Evolutionary conservation across 1,140 invertebrate genomes (phyloP).

Genomic region (Dreissena rostriformis): DNA sequence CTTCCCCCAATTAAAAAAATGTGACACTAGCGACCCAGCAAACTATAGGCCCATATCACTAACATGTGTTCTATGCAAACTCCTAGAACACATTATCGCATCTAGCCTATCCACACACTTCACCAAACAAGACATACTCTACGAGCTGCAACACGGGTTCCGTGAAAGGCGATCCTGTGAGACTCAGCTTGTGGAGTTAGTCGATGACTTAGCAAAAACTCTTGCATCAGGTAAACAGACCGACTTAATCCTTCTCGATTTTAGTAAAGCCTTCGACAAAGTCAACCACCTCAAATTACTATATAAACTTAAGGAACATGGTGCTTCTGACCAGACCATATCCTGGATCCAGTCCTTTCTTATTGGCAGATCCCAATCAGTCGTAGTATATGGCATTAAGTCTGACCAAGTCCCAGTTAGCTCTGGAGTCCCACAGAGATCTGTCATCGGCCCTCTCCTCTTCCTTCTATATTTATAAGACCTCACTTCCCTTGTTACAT

Average conservation of each 20-base stretch:
- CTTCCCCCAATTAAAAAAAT: constrained; percentile 52
- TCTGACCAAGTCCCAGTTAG: constrained; percentile 27
- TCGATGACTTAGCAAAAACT: not conserved
- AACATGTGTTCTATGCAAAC: constrained; percentile 45
- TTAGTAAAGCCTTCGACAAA: constrained; percentile 49
- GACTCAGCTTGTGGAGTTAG: constrained; percentile 17
- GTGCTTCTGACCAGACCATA: constrained; percentile 31
- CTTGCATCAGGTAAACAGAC: constrained; percentile 12
- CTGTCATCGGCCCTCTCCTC: constrained; percentile 35
- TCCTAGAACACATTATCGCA: constrained; percentile 49
- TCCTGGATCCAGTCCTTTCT: constrained; percentile 40
- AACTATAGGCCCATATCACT: constrained; percentile 51
- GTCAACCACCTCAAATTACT: constrained; percentile 34
- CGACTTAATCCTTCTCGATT: constrained; percentile 47
- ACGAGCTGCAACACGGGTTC: constrained; percentile 58
- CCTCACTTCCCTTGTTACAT: not conserved
- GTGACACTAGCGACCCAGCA: constrained; percentile 14
- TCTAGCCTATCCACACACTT: constrained; percentile 35
- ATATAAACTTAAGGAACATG: constrained; percentile 18
- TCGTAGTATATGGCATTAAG: constrained; percentile 26
- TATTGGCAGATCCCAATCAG: constrained; percentile 13
- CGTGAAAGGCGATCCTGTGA: constrained; percentile 32
- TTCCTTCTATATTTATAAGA: constrained; percentile 22
- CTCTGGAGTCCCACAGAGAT: constrained; percentile 52
- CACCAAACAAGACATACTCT: constrained; percentile 50